Evolutionary conservation across 2,113 vertebrate species (phyloP).

Genomic region (Percina caprodes): DNA sequence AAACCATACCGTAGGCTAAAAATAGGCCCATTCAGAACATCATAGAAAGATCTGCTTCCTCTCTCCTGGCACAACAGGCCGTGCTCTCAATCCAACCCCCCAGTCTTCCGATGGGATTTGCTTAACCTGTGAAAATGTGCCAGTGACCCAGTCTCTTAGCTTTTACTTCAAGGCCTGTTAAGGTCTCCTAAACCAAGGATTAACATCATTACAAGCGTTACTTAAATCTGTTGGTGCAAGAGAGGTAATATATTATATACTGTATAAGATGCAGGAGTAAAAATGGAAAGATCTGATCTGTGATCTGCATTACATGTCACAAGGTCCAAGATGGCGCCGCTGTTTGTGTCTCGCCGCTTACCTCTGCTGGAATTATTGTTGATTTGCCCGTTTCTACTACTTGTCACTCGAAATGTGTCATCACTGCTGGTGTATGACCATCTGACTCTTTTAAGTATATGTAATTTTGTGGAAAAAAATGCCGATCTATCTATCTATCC

Average conservation of each 20-base stretch:
- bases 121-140: conserved; percentile 45
- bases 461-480: too few species aligned
- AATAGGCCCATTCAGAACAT: conserved; percentile 62
- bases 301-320: too few species aligned
- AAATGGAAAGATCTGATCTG: neutral
- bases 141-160: conserved; percentile 62
- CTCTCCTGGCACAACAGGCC: conserved; percentile 47
- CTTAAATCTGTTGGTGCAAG: conserved; percentile 34
- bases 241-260: conserved; percentile 1
- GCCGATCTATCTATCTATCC: too few species aligned
- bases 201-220: conserved; percentile 52
- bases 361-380: too few species aligned
- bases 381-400: too few species aligned
- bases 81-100: conserved; percentile 59
- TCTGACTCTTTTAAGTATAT: too few species aligned
- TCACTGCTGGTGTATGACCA: too few species aligned
- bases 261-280: neutral
- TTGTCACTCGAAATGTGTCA: too few species aligned
- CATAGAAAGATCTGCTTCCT: conserved; percentile 52
- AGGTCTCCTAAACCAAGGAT: conserved; percentile 48
- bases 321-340: too few species aligned
- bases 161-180: conserved; percentile 38
- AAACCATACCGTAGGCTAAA: conserved; percentile 54
- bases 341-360: too few species aligned
- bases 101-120: conserved; percentile 57